These are phyloP conservation scores for Muntiacus reevesi DNA, from an alignment of 2,113 vertebrate species.

Conservation along the genomic window DNA sequence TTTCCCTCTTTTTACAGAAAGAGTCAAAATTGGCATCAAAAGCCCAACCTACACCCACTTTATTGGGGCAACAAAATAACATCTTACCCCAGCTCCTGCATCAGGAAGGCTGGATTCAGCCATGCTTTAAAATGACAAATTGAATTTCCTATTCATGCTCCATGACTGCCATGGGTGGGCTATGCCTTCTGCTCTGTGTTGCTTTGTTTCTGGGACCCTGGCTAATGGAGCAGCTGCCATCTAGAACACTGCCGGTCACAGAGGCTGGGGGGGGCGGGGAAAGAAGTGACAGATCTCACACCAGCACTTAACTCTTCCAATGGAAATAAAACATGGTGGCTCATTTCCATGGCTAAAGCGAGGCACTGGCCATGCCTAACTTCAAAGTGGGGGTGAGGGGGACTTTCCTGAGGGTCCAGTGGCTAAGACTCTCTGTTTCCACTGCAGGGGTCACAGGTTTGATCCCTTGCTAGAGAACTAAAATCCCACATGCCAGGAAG, in stretches of 20 bases:
- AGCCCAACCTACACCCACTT: neutral
- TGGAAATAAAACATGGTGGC: neutral
- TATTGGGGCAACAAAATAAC: neutral
- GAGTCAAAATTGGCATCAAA: neutral
- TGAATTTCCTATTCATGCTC: neutral
- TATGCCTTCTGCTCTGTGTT: neutral
- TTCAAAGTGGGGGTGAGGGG: neutral
- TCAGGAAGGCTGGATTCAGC: neutral
- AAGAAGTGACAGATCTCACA: neutral
- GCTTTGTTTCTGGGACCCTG: neutral
- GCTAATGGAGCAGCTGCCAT: neutral
- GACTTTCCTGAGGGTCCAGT: neutral
- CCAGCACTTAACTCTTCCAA: neutral
- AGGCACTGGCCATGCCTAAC: neutral
- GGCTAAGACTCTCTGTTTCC: neutral
- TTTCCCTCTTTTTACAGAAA: neutral
- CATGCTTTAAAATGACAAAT: neutral
- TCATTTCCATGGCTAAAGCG: neutral
- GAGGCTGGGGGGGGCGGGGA: neutral
- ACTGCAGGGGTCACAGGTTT: neutral
- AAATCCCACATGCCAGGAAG: neutral
- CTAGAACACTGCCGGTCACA: neutral
- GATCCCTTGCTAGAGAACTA: neutral
- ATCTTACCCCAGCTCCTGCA: neutral
- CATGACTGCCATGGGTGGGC: neutral